Evolutionary conservation across 2,888 invertebrate species (phyloP).

Genomic region (Zootermopsis nevadensis): DNA sequence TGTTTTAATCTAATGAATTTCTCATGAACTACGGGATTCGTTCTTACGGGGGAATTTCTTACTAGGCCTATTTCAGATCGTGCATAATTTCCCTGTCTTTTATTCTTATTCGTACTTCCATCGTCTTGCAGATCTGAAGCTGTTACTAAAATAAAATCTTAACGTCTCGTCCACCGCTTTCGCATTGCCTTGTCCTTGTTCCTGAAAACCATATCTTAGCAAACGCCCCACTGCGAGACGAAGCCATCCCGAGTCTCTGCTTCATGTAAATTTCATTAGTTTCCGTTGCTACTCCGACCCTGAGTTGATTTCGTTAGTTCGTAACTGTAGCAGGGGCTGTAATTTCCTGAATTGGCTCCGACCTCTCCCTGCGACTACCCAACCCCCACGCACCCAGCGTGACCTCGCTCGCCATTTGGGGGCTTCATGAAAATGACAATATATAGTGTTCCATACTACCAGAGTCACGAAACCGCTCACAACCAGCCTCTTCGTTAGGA

Average conservation of each 20-base stretch:
- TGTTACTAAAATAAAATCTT: no score
- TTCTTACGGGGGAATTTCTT: no score
- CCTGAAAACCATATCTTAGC: background rate
- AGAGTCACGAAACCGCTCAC: no score
- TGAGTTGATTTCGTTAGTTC: slow-evolving; percentile 5
- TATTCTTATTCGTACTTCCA: background rate
- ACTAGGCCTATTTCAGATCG: no score
- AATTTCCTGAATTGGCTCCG: slow-evolving; percentile 46
- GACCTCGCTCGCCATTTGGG: slow-evolving; percentile 25
- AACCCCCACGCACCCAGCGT: background rate
- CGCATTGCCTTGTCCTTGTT: background rate
- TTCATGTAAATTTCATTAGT: slow-evolving; percentile 49
- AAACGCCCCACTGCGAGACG: slow-evolving; percentile 28
- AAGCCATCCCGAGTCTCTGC: slow-evolving; percentile 47
- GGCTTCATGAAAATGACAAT: slow-evolving; percentile 49
- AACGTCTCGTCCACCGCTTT: background rate
- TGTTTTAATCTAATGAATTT: no score
- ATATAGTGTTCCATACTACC: slow-evolving; percentile 34
- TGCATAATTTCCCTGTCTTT: no score
- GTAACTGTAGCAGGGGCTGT: slow-evolving; percentile 32
- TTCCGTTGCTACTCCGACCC: slow-evolving; percentile 12
- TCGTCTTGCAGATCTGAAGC: no score
- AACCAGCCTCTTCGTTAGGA: no score
- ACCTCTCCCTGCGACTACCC: slow-evolving; percentile 25
- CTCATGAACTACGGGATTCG: no score